phyloP scores from a whole-genome alignment of 2,888 invertebrate species.

The Graphium colonna region DNA sequence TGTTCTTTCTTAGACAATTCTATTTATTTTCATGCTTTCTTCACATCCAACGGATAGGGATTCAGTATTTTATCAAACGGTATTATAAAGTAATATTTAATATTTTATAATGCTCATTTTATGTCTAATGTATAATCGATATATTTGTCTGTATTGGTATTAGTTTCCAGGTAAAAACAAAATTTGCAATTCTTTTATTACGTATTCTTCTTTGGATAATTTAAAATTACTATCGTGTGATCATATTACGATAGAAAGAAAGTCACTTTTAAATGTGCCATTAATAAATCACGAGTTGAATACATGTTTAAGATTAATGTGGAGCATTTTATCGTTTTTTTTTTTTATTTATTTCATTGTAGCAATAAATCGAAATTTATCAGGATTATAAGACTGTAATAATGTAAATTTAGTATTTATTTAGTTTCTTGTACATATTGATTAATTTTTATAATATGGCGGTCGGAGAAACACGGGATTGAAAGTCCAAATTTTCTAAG shows the following conservation, averaged over 20 bases:
- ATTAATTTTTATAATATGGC: constrained; percentile 31
- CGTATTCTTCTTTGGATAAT: no score
- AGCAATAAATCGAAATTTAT: constrained; percentile 12
- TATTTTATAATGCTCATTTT: no score
- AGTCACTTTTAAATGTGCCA: constrained; percentile 16
- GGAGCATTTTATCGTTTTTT: not conserved
- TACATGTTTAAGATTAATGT: not conserved
- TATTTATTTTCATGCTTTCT: no score
- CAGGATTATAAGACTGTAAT: constrained; percentile 27
- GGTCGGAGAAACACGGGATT: constrained; percentile 17
- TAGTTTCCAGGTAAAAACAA: no score
- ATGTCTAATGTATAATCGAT: no score
- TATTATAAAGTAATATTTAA: not conserved
- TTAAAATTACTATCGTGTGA: no score
- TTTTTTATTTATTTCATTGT: constrained; percentile 9
- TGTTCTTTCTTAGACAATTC: no score
- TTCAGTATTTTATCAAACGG: no score
- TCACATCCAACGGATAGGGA: no score
- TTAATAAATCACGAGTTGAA: constrained; percentile 13
- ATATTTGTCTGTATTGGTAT: no score
- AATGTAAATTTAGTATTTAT: constrained; percentile 32
- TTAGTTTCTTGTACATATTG: constrained; percentile 31
- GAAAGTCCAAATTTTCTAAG: not conserved
- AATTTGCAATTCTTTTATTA: no score
- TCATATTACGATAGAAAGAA: not conserved